A percentile compares a stretch with the other conserved stretches of the same genome.
Conservation (phyloP, 1,140 invertebrate genomes). For the Cotesia glomerata region DNA sequence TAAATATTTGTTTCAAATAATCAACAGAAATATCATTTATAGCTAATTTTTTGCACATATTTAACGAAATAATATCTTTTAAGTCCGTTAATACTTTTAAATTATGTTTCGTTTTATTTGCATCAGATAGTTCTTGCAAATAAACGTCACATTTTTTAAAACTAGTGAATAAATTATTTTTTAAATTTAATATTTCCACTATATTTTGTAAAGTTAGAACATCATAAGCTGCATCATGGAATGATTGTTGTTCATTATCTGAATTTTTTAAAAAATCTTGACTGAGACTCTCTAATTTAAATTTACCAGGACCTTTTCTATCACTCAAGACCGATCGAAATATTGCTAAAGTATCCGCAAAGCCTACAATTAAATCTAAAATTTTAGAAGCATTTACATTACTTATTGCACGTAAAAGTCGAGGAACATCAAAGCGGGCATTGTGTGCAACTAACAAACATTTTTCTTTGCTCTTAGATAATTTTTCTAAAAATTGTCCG, state of each 20-base stretch:
- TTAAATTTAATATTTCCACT: not conserved
- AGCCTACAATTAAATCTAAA: conserved; percentile 1
- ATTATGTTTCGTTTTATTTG: not conserved
- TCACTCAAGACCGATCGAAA: not conserved
- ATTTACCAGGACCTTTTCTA: not conserved
- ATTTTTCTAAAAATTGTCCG: not conserved
- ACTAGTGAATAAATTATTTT: not conserved
- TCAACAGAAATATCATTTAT: not conserved
- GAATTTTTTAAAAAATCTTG: not conserved
- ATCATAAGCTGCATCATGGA: not conserved
- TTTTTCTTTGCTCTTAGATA: not conserved
- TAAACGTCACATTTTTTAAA: not conserved
- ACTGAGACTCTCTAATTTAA: not conserved
- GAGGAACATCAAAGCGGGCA: not conserved
- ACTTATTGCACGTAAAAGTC: not conserved
- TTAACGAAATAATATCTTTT: not conserved
- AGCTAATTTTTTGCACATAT: not conserved
- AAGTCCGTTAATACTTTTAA: not conserved
- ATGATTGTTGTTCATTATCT: not conserved
- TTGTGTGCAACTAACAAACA: not conserved
- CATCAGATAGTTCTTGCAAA: not conserved
- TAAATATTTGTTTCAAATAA: not conserved
- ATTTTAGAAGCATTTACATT: not conserved
- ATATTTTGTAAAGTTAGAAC: not conserved
- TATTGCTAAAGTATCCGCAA: not conserved